Base-by-base conservation (phyloP, 1,140 invertebrate species). In the Atta colombica region DNA sequence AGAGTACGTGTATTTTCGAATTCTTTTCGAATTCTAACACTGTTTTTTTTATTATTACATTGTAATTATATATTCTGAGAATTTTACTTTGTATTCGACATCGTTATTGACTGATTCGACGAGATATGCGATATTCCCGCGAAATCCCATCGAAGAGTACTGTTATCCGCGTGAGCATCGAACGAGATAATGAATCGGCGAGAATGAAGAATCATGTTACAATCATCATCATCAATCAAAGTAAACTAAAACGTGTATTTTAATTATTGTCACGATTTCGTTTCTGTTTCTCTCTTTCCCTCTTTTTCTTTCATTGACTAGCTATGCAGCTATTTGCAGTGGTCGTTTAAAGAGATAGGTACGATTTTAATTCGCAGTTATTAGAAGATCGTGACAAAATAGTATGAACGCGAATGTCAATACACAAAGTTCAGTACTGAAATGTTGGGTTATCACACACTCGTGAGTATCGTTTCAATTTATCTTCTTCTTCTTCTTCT, bases 131-230 rank as follows among this genome's bases (percentile, higher is more conserved):
- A 69, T 82, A 78, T 45, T 39, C 51, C 3, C 16, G 49, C 68
- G 81, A 87, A 51, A 74, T 87, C 16, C 35, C 14, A 49, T 69
- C 28, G n/a, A n/a, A 58, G 7, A 28, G 39, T 68, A 77, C 45
- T 69, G 69, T 87, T 87, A 85, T n/a, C 14, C 53, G 25, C 66
- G 16, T 77, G 63, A 25, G 53, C 51, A 77, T 66, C 61, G 16
- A 21, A 53, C 45, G 28, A 78, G 25, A 35, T 78, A 78, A 78
- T 78, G 77, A 66, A 49, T 31, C 45, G n/a, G 16, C 55, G 53
- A 39, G 53, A 31, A 39, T 77, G 35, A 16, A 39, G 53, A 31
- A 39, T 77, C 55, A 16, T 21, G 35, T 77, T 60, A 55, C 72
- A n/a, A 14, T 60, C 35, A 14, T 60, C 35, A 2, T 63, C 25